Evolutionary conservation across 1,140 invertebrate genomes (phyloP).

Genomic region (Rhopalosiphum maidis): DNA sequence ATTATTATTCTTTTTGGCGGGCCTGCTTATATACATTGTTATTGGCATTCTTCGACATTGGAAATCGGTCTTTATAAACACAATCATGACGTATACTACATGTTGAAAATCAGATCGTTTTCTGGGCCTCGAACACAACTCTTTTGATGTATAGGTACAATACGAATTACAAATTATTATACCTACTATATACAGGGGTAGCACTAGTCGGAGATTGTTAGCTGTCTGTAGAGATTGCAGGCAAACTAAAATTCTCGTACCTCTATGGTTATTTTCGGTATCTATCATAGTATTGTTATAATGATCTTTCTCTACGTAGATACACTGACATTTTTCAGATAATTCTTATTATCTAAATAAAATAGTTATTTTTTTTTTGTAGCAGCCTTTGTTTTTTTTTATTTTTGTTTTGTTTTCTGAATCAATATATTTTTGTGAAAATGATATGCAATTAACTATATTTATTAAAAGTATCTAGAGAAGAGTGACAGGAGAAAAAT

Average conservation of each 20-base stretch:
- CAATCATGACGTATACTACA: not conserved
- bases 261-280: not conserved
- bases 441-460: not conserved
- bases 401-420: too few species aligned
- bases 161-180: conserved; percentile 33
- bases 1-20: conserved; percentile 20
- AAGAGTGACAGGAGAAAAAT: not conserved
- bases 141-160: conserved; percentile 51
- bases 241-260: not conserved
- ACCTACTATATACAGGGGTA: not conserved
- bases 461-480: not conserved
- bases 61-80: conserved; percentile 13
- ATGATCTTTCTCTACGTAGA: not conserved
- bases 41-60: conserved; percentile 37
- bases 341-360: not conserved
- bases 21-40: conserved; percentile 25
- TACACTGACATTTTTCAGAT: not conserved
- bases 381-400: too few species aligned
- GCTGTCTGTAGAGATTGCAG: not conserved
- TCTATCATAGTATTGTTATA: not conserved
- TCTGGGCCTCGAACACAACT: not conserved
- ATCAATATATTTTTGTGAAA: not conserved
- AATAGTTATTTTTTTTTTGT: not conserved
- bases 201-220: not conserved
- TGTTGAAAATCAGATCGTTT: conserved; percentile 43